These are phyloP conservation scores for Trematomus loennbergii DNA, from an alignment of 2,113 vertebrate genomes.

Conservation along the genomic window DNA sequence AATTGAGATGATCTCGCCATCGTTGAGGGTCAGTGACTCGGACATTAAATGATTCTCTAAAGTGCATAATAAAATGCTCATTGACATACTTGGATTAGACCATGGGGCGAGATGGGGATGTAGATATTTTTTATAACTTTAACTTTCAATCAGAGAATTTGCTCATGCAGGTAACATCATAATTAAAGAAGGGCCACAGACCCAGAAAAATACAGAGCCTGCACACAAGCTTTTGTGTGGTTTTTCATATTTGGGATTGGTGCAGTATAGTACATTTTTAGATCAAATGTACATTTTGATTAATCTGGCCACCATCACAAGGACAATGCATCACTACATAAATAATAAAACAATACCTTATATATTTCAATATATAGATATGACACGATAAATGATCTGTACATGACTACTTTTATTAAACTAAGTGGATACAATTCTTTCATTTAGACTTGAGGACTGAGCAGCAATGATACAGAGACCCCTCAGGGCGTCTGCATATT, in stretches of 20 bases:
- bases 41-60: slow-evolving; percentile 42
- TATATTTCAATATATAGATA: background rate
- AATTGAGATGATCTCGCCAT: slow-evolving; percentile 17
- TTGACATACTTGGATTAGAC: slow-evolving; percentile 29
- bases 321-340: background rate
- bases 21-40: slow-evolving; percentile 38
- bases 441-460: slow-evolving; percentile 22
- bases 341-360: background rate
- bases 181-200: slow-evolving; percentile 22
- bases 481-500: slow-evolving; percentile 40
- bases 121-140: slow-evolving; percentile 34
- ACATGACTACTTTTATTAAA: background rate
- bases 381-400: slow-evolving; percentile 2
- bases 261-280: too few relatives aligned
- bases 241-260: too few relatives aligned
- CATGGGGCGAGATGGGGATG: slow-evolving; percentile 3
- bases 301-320: background rate
- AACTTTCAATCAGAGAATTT: slow-evolving; percentile 36
- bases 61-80: slow-evolving; percentile 46
- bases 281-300: too few relatives aligned
- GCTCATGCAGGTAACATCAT: slow-evolving; percentile 28
- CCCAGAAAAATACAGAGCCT: background rate
- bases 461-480: slow-evolving; percentile 21
- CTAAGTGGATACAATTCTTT: background rate
- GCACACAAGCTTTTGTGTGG: background rate